Base-by-base conservation (phyloP, 2,113 vertebrate species). In the Dolichallabes microphthalmus region DNA sequence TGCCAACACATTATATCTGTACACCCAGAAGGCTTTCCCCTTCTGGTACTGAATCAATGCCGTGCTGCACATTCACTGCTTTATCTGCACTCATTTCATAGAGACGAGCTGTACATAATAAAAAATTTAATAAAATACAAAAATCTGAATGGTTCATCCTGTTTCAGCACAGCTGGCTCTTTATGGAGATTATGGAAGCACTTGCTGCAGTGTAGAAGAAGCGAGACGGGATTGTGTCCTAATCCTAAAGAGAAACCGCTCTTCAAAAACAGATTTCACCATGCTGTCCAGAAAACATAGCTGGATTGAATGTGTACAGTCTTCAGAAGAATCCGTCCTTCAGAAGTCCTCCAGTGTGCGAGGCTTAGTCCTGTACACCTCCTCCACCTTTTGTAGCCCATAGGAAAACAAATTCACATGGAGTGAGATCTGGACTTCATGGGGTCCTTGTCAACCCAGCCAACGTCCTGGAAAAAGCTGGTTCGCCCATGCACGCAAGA, bases 21-120 rank as follows among this genome's bases (percentile, higher is more conserved):
- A 66, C 12, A 45, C 74, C 83, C 52, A 39, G 74, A 80, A 32
- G 63, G 30, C 32, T 68, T 79, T 85, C 50, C 50, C 20, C 14
- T 82, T 68, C 45, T 66, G 55, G 79, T 39, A 75, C 45, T 45
- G 45, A 45, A 8, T 83, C 57, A 66, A 53, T 71, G 60, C 39
- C 45, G 50, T 45, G 32, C 75, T 75, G 61, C 27, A 81, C 61
- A 71, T 12, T 78, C 30, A 32, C 87, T 20, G 85, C 64, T 60
- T 85, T 58, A 83, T 80, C 60, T 30, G 5, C 71, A 19, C 58
- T 57, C n/a, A 27, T 73, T 60, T 74, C 63, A 50, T 30, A 58
- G 82, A 60, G 71, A 78, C 10, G 71, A 63, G 61, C 63, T 39
- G 45, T 80, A 90, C 78, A 78, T 87, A 87, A 61, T 87, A 88